Percentiles rank a stretch among this genome's conserved stretches.
These are phyloP conservation scores for Pomacea maculata DNA, from an alignment of 1,140 invertebrate genomes.

Conservation along the genomic window DNA sequence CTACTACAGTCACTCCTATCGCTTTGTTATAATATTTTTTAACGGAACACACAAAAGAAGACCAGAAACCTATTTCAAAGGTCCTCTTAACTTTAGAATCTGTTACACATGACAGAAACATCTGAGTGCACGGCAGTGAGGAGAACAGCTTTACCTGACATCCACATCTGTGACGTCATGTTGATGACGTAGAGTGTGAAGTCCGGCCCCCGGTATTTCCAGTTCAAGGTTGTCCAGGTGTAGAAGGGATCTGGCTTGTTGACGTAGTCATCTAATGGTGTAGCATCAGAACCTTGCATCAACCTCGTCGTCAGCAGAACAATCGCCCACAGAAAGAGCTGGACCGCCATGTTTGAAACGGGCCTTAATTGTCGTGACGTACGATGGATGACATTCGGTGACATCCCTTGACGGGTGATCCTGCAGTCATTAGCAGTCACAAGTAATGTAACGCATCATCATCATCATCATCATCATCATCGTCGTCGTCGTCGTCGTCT, in stretches of 20 bases:
- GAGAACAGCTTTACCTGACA: constrained; percentile 24
- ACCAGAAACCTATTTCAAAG: not conserved
- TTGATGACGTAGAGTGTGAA: constrained; percentile 30
- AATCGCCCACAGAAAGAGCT: not conserved
- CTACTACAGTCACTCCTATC: not conserved
- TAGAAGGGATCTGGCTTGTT: constrained; percentile 42
- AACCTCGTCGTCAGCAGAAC: not conserved
- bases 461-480: no score
- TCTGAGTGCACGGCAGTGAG: not conserved
- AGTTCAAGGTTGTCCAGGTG: constrained; percentile 24
- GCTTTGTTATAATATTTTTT: not conserved
- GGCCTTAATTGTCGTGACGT: no score
- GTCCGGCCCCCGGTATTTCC: constrained; percentile 15
- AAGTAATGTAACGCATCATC: no score
- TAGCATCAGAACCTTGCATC: constrained; percentile 11
- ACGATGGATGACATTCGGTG: no score
- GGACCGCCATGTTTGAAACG: no score
- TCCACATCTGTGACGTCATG: constrained; percentile 36
- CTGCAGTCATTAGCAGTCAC: no score
- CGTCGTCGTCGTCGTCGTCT: no score
- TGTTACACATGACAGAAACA: not conserved
- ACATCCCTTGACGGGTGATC: no score
- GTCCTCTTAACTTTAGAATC: not conserved
- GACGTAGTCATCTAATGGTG: constrained; percentile 52
- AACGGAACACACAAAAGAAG: not conserved